Evolutionary conservation across 2,113 vertebrate genomes (phyloP).

Genomic region (Hyperopisus bebe): DNA sequence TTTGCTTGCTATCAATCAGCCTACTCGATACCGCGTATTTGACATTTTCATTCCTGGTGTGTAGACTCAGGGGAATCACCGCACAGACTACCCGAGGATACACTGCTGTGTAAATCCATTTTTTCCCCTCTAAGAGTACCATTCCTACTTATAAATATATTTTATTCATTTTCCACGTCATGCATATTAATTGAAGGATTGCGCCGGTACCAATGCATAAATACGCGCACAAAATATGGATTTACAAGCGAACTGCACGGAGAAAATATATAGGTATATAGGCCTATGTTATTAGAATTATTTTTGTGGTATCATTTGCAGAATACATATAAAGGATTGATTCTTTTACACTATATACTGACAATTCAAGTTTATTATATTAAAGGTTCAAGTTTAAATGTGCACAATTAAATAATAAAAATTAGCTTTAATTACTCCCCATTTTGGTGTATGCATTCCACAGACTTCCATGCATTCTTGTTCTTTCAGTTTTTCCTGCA

Average conservation of each 20-base stretch:
- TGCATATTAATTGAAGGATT: not conserved
- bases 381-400: not conserved
- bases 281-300: not conserved
- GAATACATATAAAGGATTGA: not conserved
- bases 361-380: not conserved
- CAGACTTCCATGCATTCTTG: not conserved
- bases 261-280: not conserved
- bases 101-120: not conserved
- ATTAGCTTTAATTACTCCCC: not conserved
- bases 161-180: not conserved
- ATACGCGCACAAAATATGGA: not conserved
- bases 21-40: not conserved
- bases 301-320: not conserved
- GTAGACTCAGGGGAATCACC: not conserved
- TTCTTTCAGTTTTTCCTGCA: not conserved
- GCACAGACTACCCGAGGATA: not conserved
- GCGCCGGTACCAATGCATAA: not conserved
- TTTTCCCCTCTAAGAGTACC: not conserved
- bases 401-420: not conserved
- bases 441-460: not conserved
- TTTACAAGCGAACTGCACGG: not conserved
- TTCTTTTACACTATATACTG: not conserved
- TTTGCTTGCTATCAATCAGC: not conserved
- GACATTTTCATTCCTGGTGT: not conserved
- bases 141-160: not conserved